Evolutionary conservation across 2,113 vertebrate genomes (phyloP).

Genomic region (Lutjanus erythropterus): DNA sequence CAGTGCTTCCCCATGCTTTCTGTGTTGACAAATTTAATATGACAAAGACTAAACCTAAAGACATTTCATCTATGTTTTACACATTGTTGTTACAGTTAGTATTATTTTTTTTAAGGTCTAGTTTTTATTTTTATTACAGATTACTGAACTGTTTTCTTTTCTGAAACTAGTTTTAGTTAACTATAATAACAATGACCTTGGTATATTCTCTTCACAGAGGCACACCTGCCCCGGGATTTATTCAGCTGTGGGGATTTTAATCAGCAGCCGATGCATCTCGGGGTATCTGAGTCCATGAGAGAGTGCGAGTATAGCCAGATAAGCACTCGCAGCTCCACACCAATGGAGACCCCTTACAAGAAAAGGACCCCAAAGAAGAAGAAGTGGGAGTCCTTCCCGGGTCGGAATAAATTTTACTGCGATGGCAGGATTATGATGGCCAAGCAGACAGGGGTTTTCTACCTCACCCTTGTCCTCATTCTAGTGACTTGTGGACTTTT

Average conservation of each 20-base stretch:
- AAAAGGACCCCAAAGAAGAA: constrained; percentile 90
- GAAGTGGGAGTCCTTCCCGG: constrained; percentile 98
- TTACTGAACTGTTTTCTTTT: no score
- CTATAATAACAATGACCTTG: no score
- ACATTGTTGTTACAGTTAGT: no score
- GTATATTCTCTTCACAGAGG: constrained; percentile 61
- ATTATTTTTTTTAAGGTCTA: no score
- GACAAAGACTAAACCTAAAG: no score
- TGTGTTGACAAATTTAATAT: no score
- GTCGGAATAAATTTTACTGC: constrained; percentile 98
- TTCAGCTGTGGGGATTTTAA: constrained; percentile 54
- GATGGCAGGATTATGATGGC: constrained; percentile 99
- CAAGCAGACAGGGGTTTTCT: constrained; percentile 98
- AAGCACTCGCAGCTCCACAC: constrained; percentile 95
- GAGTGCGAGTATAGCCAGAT: constrained; percentile 99
- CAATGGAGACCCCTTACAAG: constrained; percentile 97
- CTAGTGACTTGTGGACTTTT: constrained; percentile 98
- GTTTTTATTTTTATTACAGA: no score
- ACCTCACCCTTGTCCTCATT: constrained; percentile 96
- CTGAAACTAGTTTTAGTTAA: no score
- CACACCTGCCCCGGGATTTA: constrained; percentile 60
- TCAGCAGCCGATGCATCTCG: constrained; percentile 90
- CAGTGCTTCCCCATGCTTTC: no score
- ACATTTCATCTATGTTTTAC: no score
- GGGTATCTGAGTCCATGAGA: constrained; percentile 95